Base-by-base conservation (phyloP, 2,888 invertebrate species). In the Mythimna loreyi region DNA sequence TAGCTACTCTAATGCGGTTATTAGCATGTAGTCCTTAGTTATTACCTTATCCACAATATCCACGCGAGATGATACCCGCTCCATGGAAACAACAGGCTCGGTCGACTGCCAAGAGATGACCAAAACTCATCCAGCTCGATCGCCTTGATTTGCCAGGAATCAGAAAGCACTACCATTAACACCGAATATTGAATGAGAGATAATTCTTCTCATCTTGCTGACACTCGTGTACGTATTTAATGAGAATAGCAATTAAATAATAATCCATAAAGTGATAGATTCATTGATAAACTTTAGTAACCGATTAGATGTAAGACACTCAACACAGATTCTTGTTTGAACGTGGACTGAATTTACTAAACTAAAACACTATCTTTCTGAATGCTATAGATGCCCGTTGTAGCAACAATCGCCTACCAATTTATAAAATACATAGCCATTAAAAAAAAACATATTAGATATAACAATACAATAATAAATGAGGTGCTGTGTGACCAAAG, bases 401-500 rank as follows among this genome's bases (percentile, higher is more conserved):
- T 49, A 28, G 8, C 50, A 60, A 47, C 61, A 33, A 43, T 21
- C 30, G 13, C 13, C 13, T 25, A 3, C 23, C 11, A 5, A 40
- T 30, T 47, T 47, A 1, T 60, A 21, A 28, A 52, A 36, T 9
- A 28, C 4, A 25, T 52, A n/a, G 19, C 23, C 63, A 47, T 64
- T 28, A 49, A 30, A 43, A 45, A 28, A 28, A 28, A 28, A 21
- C 16, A 47, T 45, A 53, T 47, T 47, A n/a, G 7, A 43, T 45
- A n/a, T 21, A 56, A 52, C 25, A 68, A 63, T 36, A 72, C 57
- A 47, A 71, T 60, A 40, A 36, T 64, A 68, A 25, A 43, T 61
- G 30, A 67, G 69, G 63, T 62, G 64, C 47, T 80, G 74, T 80
- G 74, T 78, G 78, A 78, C 78, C 57, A 69, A 80, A 71, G 64